Conservation (phyloP, 2,888 invertebrate genomes). For the Drosophila subquinaria region DNA sequence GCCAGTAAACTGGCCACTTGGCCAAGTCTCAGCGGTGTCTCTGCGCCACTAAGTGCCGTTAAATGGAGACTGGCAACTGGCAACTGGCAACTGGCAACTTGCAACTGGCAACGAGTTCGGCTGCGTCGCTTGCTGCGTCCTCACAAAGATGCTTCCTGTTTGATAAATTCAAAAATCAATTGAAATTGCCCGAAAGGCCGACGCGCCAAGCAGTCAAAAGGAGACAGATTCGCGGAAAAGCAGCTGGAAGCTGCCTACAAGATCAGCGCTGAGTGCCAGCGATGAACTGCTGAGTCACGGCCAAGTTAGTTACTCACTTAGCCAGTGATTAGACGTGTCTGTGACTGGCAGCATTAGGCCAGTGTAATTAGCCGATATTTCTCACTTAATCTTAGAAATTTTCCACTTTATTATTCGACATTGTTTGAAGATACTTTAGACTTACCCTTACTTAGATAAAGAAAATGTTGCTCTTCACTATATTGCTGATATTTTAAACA, state of each 20-base stretch:
- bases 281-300: conserved; percentile 20
- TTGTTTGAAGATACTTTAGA: neutral
- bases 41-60: conserved; percentile 62
- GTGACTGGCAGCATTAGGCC: neutral
- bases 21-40: conserved; percentile 15
- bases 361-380: neutral
- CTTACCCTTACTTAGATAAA: neutral
- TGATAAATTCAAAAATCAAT: conserved; percentile 78
- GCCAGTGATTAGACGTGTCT: conserved; percentile 3
- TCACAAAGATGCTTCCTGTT: conserved; percentile 74
- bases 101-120: conserved; percentile 61
- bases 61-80: conserved; percentile 55
- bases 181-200: conserved; percentile 76
- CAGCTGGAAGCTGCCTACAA: conserved; percentile 71
- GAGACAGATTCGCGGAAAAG: conserved; percentile 73
- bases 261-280: conserved; percentile 11
- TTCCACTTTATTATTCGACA: neutral
- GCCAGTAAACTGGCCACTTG: conserved; percentile 13
- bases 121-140: conserved; percentile 49
- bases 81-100: conserved; percentile 38
- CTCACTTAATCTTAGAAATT: neutral
- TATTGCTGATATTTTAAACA: too few species aligned
- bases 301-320: conserved; percentile 9
- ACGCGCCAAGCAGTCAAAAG: conserved; percentile 59
- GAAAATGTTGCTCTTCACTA: too few species aligned